Evolutionary conservation across 2,797 vertebrate species (phyloP), one percentile per base, ranked within the genome.

Genomic region (Darevskia mixta): DNA sequence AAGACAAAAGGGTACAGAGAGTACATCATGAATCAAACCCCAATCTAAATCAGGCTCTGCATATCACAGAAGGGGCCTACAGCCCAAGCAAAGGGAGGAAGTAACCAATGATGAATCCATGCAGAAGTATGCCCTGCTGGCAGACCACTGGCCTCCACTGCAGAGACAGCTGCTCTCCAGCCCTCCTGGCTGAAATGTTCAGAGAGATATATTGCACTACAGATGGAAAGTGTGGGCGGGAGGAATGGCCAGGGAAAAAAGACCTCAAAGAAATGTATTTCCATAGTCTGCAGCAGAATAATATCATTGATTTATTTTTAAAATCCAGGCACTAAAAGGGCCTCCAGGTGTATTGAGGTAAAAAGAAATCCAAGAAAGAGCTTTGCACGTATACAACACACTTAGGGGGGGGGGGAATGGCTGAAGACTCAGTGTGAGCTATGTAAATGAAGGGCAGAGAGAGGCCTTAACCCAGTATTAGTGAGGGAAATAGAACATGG

Each of bases 131-230:
- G 43, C 83, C 87, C 90, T 94, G 83, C 90, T 96, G 92, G 91
- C 91, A 96, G 92, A 93, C 85, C 89, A 88, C 90, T 89, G 89
- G 43, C 90, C 94, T 94, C 86, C 78, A 38, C 80, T 82, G 86
- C 79, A 82, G 81, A 92, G 90, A 94, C 96, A 97, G 95, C 93
- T 96, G 95, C 83, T 95, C 85, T 94, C 92, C 93, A 95, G 77
- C 91, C 95, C 92, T 95, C 94, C 91, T 95, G 95, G 92, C 93
- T 94, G 92, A 96, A 92, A 89, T 92, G 71, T 86, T 64, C 66
- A 89, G 89, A 86, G 13, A 55, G 76, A 90, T 93, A 55, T 45
- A 49, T 18, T 92, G 90, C n/a, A 25, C 86, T 88, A 79, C 87
- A 94, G 93, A 96, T 92, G 94, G 95, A 78, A 94, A 95, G 91